phyloP scores from a whole-genome alignment of 2,888 invertebrate species.

The Norana najaformis region DNA sequence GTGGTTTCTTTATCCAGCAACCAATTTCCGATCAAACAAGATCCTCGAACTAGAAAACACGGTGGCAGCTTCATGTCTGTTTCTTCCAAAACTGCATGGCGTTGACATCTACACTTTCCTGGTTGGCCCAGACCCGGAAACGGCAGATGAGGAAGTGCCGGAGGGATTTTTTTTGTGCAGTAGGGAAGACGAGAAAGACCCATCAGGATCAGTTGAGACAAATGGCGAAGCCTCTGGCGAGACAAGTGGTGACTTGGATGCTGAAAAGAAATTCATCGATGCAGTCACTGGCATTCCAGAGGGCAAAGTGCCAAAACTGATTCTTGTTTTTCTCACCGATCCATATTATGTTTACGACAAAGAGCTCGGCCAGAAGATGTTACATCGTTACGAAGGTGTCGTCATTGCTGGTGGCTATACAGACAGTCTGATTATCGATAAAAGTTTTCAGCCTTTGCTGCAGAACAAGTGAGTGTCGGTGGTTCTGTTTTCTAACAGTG shows the following conservation, averaged over 20 bases:
- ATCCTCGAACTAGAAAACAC: conserved; percentile 22
- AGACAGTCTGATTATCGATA: conserved; percentile 29
- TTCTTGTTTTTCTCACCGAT: conserved; percentile 35
- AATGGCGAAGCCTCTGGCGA: neutral
- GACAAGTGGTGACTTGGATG: neutral
- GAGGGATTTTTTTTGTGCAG: neutral
- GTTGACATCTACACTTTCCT: conserved; percentile 26
- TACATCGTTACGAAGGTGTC: conserved; percentile 34
- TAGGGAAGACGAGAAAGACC: neutral
- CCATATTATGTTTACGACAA: conserved; percentile 22
- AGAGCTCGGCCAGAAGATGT: conserved; percentile 24
- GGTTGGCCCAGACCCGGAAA: neutral
- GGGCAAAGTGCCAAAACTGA: conserved; percentile 28
- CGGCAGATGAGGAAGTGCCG: no score
- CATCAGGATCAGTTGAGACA: neutral
- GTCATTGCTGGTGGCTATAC: conserved; percentile 40
- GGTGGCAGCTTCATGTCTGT: conserved; percentile 22
- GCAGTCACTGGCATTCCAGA: conserved; percentile 35
- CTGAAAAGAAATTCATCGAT: neutral
- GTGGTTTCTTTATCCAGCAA: neutral
- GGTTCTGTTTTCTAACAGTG: neutral
- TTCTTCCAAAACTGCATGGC: conserved; percentile 32
- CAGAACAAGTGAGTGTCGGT: neutral
- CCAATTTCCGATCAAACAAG: neutral
- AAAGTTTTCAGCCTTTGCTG: neutral